Conservation (phyloP, 2,797 vertebrate species). For the Botia kubotai region DNA sequence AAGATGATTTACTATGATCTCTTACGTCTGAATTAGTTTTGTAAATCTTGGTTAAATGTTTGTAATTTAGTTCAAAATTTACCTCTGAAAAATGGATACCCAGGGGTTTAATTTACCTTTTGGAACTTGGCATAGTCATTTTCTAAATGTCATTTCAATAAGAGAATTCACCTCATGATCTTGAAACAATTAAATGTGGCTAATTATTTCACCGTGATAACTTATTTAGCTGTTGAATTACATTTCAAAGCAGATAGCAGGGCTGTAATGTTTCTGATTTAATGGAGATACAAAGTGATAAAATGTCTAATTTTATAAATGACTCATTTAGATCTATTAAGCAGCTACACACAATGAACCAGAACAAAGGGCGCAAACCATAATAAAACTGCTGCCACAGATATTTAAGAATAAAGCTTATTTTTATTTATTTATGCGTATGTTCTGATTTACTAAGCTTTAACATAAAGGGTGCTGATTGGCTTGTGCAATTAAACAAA, state of each 20-base stretch:
- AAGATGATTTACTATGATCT: slow-evolving; percentile 1
- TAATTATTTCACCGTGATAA: slow-evolving; percentile 12
- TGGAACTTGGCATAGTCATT: slow-evolving; percentile 57
- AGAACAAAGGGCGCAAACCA: background rate
- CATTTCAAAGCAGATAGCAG: background rate
- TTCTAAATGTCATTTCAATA: slow-evolving; percentile 56
- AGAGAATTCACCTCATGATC: slow-evolving; percentile 56
- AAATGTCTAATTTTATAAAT: background rate
- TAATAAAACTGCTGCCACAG: background rate
- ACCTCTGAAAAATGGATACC: slow-evolving; percentile 44
- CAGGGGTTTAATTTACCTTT: slow-evolving; percentile 63
- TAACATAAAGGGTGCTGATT: background rate
- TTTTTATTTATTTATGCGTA: background rate
- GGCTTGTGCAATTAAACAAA: background rate
- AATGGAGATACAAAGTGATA: background rate
- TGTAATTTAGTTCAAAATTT: slow-evolving; percentile 44
- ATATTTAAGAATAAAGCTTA: background rate
- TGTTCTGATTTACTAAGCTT: background rate
- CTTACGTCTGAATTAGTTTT: slow-evolving; percentile 6
- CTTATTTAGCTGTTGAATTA: background rate
- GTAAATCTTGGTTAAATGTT: slow-evolving; percentile 33
- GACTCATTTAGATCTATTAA: background rate
- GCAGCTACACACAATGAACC: background rate
- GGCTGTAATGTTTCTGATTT: background rate
- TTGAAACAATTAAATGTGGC: slow-evolving; percentile 42